These are phyloP conservation scores for Xerus inauris DNA, from an alignment of 2,113 vertebrate species.

Conservation along the genomic window DNA sequence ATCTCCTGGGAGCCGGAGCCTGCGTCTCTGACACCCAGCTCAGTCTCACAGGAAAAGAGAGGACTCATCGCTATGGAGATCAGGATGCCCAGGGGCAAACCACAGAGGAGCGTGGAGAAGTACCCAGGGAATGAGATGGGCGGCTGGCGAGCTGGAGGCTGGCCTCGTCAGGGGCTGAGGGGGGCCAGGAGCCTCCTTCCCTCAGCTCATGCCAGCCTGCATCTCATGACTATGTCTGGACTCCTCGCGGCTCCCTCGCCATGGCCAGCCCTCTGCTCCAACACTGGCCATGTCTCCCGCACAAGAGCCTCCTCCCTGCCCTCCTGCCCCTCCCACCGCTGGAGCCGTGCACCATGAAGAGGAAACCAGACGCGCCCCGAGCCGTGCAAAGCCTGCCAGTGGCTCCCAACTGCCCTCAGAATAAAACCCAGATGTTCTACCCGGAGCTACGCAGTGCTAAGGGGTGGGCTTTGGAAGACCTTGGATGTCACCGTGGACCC, in stretches of 20 bases:
- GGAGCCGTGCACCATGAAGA: background rate
- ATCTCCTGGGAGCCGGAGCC: background rate
- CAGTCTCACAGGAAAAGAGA: background rate
- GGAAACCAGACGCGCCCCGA: background rate
- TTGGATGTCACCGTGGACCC: rapidly evolving
- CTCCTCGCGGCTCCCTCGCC: background rate
- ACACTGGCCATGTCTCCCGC: rapidly evolving
- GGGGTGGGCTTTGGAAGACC: rapidly evolving
- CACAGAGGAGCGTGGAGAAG: background rate
- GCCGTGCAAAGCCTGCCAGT: background rate
- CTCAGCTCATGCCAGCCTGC: background rate
- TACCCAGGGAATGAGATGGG: background rate
- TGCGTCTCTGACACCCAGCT: background rate
- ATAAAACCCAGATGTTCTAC: background rate
- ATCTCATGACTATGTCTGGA: no score
- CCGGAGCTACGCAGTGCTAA: background rate
- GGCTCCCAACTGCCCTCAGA: background rate
- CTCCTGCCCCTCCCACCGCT: background rate
- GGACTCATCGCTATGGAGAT: background rate
- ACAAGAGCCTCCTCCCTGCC: background rate
- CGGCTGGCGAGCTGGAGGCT: rapidly evolving
- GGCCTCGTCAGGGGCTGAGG: rapidly evolving
- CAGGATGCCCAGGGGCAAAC: rapidly evolving
- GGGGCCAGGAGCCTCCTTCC: rapidly evolving
- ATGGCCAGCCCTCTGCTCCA: rapidly evolving